These are phyloP conservation scores for Zeuzera pyrina DNA, from an alignment of 2,888 invertebrate genomes.

Conservation along the genomic window DNA sequence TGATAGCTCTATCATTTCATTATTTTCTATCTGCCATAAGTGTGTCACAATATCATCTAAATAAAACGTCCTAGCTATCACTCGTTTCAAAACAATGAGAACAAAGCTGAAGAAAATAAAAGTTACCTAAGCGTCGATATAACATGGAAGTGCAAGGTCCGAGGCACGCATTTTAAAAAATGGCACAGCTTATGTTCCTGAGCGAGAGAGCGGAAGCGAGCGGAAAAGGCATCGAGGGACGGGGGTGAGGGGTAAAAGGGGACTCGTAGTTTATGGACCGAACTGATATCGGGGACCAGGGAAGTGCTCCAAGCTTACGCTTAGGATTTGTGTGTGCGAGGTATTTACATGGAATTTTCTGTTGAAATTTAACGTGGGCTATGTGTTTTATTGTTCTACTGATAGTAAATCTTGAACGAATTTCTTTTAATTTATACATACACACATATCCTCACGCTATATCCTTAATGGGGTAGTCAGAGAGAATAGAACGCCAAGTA, in stretches of 20 bases:
- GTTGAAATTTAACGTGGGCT: too few species aligned
- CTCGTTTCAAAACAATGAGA: slow-evolving; percentile 30
- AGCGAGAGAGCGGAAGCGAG: slow-evolving; percentile 41
- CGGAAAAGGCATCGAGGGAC: slow-evolving; percentile 25
- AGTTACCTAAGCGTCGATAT: slow-evolving; percentile 49
- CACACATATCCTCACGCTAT: too few species aligned
- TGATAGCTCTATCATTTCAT: too few species aligned
- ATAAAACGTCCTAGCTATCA: too few species aligned
- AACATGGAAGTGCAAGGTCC: slow-evolving; percentile 45
- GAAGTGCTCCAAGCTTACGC: slow-evolving; percentile 61
- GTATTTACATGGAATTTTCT: slow-evolving; percentile 54
- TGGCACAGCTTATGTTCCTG: slow-evolving; percentile 55
- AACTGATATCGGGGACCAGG: slow-evolving; percentile 64
- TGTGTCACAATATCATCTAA: too few species aligned
- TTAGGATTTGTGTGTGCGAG: slow-evolving; percentile 58
- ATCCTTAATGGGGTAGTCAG: too few species aligned
- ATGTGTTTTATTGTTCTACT: too few species aligned
- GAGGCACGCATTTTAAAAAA: slow-evolving; percentile 65
- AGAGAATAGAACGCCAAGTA: too few species aligned
- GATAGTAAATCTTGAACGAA: too few species aligned
- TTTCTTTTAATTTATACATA: too few species aligned
- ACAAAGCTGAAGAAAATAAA: slow-evolving; percentile 43
- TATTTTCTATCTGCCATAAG: too few species aligned
- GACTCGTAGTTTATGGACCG: slow-evolving; percentile 62
- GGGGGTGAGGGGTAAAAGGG: slow-evolving; percentile 19